A percentile compares a stretch with the other conserved stretches of the same genome.
Evolutionary conservation across 2,113 vertebrate species (phyloP).

Genomic region (Colius striatus): DNA sequence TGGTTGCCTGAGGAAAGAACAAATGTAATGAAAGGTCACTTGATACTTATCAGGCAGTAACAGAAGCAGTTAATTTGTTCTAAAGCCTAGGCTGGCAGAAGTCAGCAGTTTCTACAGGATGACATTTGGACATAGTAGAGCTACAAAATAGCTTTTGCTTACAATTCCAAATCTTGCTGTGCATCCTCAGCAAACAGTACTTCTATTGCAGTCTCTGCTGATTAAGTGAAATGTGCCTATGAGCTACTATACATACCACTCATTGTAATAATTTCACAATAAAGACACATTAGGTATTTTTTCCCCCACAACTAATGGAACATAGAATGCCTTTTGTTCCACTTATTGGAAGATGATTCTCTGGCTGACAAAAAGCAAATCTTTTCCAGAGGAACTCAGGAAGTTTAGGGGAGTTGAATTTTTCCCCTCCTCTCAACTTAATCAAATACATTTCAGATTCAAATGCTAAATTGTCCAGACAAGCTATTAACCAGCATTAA

Average conservation of each 20-base stretch:
- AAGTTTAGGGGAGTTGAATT: background rate
- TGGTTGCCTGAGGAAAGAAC: constrained; percentile 68
- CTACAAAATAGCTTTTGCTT: constrained; percentile 77
- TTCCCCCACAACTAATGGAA: background rate
- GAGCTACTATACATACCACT: constrained; percentile 47
- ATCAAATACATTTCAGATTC: background rate
- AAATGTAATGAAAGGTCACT: constrained; percentile 48
- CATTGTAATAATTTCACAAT: constrained; percentile 9
- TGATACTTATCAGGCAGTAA: constrained; percentile 55
- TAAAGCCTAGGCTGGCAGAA: constrained; percentile 62
- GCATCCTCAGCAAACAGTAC: constrained; percentile 74
- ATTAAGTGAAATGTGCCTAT: constrained; percentile 63
- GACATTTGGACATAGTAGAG: constrained; percentile 68
- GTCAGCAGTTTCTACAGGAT: constrained; percentile 78
- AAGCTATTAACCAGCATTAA: constrained; percentile 32
- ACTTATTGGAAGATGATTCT: background rate
- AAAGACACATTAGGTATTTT: background rate
- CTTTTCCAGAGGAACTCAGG: background rate
- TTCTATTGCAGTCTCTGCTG: constrained; percentile 72
- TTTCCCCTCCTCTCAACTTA: background rate
- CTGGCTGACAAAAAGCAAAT: background rate
- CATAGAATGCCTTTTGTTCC: background rate
- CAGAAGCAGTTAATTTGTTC: constrained; percentile 62
- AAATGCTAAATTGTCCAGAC: constrained; percentile 9
- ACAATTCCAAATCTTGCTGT: constrained; percentile 76